Conservation (phyloP, 1,140 invertebrate species). For the Drosophila serrata region DNA sequence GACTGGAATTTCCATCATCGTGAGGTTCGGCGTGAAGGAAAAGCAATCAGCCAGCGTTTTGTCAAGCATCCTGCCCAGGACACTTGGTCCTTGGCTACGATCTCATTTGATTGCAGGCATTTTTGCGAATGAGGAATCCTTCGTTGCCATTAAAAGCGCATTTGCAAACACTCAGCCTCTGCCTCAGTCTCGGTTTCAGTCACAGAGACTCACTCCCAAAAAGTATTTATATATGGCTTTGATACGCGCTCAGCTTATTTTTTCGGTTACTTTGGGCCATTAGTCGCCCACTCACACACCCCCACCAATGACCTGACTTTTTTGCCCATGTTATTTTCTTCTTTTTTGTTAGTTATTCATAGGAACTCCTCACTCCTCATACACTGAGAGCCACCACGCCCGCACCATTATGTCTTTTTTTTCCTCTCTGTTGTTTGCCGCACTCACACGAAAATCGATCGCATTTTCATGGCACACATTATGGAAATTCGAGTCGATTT, state of each 20-base stretch:
- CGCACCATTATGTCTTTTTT: slow-evolving; percentile 71
- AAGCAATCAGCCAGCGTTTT: slow-evolving; percentile 58
- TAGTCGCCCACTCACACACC: slow-evolving; percentile 35
- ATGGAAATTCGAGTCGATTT: slow-evolving; percentile 82
- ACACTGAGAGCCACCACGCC: slow-evolving; percentile 43
- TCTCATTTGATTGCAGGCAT: slow-evolving; percentile 30
- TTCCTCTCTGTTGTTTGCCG: slow-evolving; percentile 31
- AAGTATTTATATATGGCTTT: slow-evolving; percentile 56
- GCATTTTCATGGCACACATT: slow-evolving; percentile 83
- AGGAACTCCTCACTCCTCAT: slow-evolving; percentile 42
- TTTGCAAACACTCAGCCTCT: slow-evolving; percentile 46
- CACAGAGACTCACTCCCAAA: not conserved
- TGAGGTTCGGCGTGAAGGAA: not conserved
- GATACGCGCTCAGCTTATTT: slow-evolving; percentile 56
- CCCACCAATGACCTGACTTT: slow-evolving; percentile 64
- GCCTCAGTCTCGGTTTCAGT: not conserved
- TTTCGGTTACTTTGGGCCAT: slow-evolving; percentile 37
- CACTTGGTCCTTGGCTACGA: slow-evolving; percentile 20
- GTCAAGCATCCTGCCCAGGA: slow-evolving; percentile 45
- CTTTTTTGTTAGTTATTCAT: slow-evolving; percentile 73
- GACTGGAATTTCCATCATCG: slow-evolving; percentile 43
- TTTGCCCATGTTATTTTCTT: slow-evolving; percentile 38
- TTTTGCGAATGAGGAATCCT: slow-evolving; percentile 35
- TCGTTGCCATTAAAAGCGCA: slow-evolving; percentile 71
- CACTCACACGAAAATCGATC: slow-evolving; percentile 75